A percentile compares a stretch with the other conserved stretches of the same genome.
Conservation (phyloP, 2,113 vertebrate genomes). For the Phyllopteryx taeniolatus region DNA sequence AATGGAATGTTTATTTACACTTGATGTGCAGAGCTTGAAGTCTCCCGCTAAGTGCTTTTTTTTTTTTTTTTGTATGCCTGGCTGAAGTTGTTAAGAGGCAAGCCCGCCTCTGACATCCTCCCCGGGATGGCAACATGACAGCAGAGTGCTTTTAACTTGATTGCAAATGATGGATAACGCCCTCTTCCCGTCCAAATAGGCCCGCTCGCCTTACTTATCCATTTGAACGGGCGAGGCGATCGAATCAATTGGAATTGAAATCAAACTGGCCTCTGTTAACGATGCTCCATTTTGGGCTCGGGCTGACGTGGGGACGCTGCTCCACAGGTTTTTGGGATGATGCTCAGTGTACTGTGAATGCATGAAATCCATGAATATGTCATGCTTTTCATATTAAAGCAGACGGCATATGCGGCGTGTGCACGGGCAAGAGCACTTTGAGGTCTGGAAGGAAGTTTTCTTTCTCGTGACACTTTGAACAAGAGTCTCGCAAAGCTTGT, state of each 20-base stretch:
- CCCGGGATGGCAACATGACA: constrained; percentile 70
- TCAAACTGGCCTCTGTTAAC: constrained; percentile 68
- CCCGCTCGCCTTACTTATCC: constrained; percentile 70
- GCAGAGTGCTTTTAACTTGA: constrained; percentile 75
- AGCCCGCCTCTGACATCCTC: constrained; percentile 70
- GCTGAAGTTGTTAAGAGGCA: constrained; percentile 62
- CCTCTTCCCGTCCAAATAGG: constrained; percentile 67
- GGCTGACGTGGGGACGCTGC: constrained; percentile 48
- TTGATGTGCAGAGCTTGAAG: constrained; percentile 37
- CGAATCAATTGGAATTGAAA: constrained; percentile 74
- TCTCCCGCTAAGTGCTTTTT: constrained; percentile 57
- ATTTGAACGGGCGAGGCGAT: constrained; percentile 72
- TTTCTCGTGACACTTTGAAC: constrained; percentile 18
- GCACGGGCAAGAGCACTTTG: background rate
- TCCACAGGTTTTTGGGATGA: constrained; percentile 26
- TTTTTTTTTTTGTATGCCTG: constrained; percentile 23
- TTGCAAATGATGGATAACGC: constrained; percentile 74
- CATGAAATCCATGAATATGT: constrained; percentile 25
- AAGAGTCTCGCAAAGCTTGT: constrained; percentile 28
- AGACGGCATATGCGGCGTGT: background rate
- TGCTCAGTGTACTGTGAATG: constrained; percentile 22
- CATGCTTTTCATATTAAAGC: constrained; percentile 22
- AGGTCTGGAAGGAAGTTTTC: constrained; percentile 20
- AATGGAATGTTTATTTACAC: constrained; percentile 40
- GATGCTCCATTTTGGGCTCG: constrained; percentile 64